Base-by-base conservation (phyloP, 2,888 invertebrate genomes). In the Pseudoips prasinana region DNA sequence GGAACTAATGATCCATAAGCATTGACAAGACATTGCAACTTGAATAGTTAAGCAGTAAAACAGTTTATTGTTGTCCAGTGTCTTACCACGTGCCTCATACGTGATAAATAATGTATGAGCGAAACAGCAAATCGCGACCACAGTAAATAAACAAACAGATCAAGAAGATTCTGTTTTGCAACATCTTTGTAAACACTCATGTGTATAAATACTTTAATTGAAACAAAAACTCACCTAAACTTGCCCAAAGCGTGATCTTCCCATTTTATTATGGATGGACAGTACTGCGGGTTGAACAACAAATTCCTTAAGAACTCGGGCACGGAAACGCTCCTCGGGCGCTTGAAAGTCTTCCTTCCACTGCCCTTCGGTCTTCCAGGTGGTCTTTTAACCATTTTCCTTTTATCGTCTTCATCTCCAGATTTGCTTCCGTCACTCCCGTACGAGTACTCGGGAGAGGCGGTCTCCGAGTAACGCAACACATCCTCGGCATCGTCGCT, bases 281-380 rank as follows among this genome's bases (percentile, higher is more conserved):
- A 95, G 49, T 93, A 94, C 40, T 91, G 87, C 1, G 92, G 91
- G 68, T 95, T 92, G 41, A 93, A 90, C 33, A 97, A 84, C 17
- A 97, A 90, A 70, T 96, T 94, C 48, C 95, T 90, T 55, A 97
- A 92, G 75, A 97, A 97, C 76, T 97, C 96, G 91, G 96, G 96
- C 22, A 97, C 89, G 24, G 89, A 89, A 2, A 89, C 88, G 69
- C 86, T 89, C 44, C 83, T 68, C 3, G 86, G 81, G 25, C 86
- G 82, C 61, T 89, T 89, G 53, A 73, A 70, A 22, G 75, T 63
- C 48, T 86, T 89, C 29, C 82, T 69, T 7, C 89, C 89, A 58
- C 84, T 87, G 8, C 89, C 89, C 38, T 85, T 86, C 4, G 91
- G 90, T 46, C 91, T 81, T 11, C 91, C 91, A 1, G 91, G 90